Percentiles rank a stretch among this genome's conserved stretches.
These are phyloP conservation scores for Scomberomorus guttatus DNA, from an alignment of 2,797 vertebrate genomes.

Conservation along the genomic window DNA sequence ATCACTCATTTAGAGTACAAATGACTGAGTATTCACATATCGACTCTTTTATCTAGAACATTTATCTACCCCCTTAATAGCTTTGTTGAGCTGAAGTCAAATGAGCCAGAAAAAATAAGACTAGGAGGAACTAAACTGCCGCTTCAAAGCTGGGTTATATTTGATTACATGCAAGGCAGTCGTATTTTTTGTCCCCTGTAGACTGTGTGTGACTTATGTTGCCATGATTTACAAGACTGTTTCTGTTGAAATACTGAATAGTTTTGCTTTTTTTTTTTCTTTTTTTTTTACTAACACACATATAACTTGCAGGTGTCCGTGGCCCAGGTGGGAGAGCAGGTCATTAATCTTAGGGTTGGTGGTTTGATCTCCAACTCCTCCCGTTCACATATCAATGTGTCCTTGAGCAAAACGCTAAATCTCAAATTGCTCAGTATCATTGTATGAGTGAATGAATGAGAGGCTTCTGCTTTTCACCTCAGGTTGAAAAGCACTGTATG, in stretches of 20 bases:
- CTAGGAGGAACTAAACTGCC: not conserved
- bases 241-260: not conserved
- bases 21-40: too few species aligned
- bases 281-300: not conserved
- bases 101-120: not conserved
- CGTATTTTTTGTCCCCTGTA: not conserved
- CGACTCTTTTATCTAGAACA: too few species aligned
- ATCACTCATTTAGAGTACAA: too few species aligned
- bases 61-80: not conserved
- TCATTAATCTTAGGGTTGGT: not conserved
- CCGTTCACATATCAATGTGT: not conserved
- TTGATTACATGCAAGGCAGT: not conserved
- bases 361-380: not conserved
- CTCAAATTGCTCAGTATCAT: not conserved
- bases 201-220: not conserved
- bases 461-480: not conserved
- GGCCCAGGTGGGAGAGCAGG: not conserved
- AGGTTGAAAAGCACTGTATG: not conserved
- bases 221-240: not conserved
- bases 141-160: not conserved
- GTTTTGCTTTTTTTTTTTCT: too few species aligned
- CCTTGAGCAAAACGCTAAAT: not conserved
- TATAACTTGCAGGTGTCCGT: not conserved
- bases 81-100: not conserved
- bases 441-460: not conserved